Conservation (phyloP, 2,888 invertebrate genomes). For the Hypomecis punctinalis region DNA sequence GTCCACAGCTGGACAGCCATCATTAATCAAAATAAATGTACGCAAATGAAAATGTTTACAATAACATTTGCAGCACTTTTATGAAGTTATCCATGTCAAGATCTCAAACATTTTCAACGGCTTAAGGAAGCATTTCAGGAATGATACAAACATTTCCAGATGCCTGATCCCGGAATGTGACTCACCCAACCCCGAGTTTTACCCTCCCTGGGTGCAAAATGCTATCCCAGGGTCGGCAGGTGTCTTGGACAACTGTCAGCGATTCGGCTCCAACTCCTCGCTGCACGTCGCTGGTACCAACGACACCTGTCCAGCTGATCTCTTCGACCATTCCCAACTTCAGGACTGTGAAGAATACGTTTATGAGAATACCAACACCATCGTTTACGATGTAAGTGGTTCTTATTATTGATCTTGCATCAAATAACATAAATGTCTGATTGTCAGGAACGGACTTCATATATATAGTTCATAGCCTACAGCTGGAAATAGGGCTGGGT, state of each 20-base stretch:
- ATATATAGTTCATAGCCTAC: too few species aligned
- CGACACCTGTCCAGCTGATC: constrained; percentile 59
- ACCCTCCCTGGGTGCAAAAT: constrained; percentile 40
- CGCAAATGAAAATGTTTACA: too few species aligned
- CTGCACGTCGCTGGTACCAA: constrained; percentile 45
- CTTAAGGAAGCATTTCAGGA: too few species aligned
- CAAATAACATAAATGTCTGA: too few species aligned
- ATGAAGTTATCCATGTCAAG: too few species aligned
- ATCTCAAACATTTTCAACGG: too few species aligned
- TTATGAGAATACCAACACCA: constrained; percentile 65
- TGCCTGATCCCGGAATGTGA: constrained; percentile 40
- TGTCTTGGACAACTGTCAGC: constrained; percentile 74
- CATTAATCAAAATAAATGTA: too few species aligned
- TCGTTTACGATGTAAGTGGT: constrained; percentile 72
- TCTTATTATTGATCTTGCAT: too few species aligned
- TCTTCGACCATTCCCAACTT: constrained; percentile 55
- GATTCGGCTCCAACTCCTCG: constrained; percentile 54
- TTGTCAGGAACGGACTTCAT: too few species aligned
- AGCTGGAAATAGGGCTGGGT: too few species aligned
- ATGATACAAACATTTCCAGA: constrained; percentile 19
- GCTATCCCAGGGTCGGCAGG: constrained; percentile 68
- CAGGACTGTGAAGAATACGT: constrained; percentile 61
- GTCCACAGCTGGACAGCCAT: too few species aligned
- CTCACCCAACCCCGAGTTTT: constrained; percentile 16
- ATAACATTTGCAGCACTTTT: too few species aligned